phyloP scores from a whole-genome alignment of 2,888 invertebrate genomes.

The Ormyrus nitidulus region DNA sequence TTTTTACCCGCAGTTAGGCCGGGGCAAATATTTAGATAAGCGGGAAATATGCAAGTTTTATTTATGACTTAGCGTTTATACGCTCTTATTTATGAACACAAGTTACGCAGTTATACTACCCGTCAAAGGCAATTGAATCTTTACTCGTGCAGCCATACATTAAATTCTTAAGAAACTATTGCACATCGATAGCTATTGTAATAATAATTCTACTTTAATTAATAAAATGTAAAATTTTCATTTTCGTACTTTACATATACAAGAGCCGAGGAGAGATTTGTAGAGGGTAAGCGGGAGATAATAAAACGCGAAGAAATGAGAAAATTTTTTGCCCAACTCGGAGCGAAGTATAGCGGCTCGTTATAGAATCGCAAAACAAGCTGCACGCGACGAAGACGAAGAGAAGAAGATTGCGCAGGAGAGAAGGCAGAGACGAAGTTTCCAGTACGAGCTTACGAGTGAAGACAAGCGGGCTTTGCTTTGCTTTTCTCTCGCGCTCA shows the following conservation, averaged over 20 bases:
- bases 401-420: conserved; percentile 8
- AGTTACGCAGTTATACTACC: neutral
- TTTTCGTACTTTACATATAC: too few relatives aligned
- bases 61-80: conserved; percentile 17
- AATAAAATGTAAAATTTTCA: too few relatives aligned
- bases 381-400: neutral
- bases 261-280: too few relatives aligned
- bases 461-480: conserved; percentile 46
- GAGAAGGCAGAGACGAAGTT: conserved; percentile 16
- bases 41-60: conserved; percentile 1
- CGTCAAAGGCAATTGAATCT: conserved; percentile 27
- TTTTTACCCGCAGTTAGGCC: neutral
- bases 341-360: conserved; percentile 16
- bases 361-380: conserved; percentile 19
- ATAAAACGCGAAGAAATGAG: neutral
- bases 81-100: conserved; percentile 25
- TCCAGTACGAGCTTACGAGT: conserved; percentile 18
- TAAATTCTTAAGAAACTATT: too few relatives aligned
- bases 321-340: neutral
- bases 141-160: neutral
- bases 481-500: conserved; percentile 61
- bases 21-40: conserved; percentile 20
- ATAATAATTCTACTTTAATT: too few relatives aligned
- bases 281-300: neutral
- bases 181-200: too few relatives aligned